phyloP scores from a whole-genome alignment of 2,888 invertebrate species.

The Drosophila parthenogenetica region DNA sequence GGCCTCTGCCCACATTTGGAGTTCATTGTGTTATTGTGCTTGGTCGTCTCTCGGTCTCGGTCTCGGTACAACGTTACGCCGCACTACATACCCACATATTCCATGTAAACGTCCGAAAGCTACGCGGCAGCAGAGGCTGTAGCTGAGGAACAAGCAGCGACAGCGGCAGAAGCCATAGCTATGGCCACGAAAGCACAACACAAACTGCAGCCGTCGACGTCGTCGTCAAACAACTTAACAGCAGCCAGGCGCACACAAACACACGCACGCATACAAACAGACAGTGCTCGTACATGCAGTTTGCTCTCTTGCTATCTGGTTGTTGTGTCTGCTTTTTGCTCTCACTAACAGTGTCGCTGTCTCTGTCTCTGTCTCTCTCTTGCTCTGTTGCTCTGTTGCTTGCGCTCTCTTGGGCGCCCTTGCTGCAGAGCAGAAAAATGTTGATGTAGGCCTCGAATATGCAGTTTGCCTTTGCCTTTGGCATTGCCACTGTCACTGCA shows the following conservation, averaged over 20 bases:
- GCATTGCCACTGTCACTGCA: slow-evolving; percentile 80
- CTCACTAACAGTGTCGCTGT: slow-evolving; percentile 23
- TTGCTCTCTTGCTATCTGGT: slow-evolving; percentile 26
- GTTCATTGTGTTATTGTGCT: slow-evolving; percentile 83
- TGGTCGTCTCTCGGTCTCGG: slow-evolving; percentile 66
- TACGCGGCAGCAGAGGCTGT: slow-evolving; percentile 27
- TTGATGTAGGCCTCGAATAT: slow-evolving; percentile 80
- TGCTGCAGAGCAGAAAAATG: slow-evolving; percentile 68
- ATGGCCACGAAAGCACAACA: slow-evolving; percentile 64
- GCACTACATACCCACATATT: slow-evolving; percentile 82
- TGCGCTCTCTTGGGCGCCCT: slow-evolving; percentile 55
- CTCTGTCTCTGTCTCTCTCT: slow-evolving; percentile 12
- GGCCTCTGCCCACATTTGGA: slow-evolving; percentile 73
- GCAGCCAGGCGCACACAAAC: slow-evolving; percentile 25
- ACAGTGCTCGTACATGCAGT: slow-evolving; percentile 5
- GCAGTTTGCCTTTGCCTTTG: slow-evolving; percentile 82
- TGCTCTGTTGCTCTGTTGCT: slow-evolving; percentile 15
- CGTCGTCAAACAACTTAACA: slow-evolving; percentile 20
- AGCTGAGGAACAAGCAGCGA: slow-evolving; percentile 27
- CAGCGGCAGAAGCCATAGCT: slow-evolving; percentile 65
- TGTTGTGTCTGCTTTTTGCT: slow-evolving; percentile 17
- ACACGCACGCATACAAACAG: not conserved
- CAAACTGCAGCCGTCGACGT: slow-evolving; percentile 45
- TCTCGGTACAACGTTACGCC: slow-evolving; percentile 54
- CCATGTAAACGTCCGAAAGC: slow-evolving; percentile 68